Evolutionary conservation across 2,797 vertebrate genomes (phyloP).

Genomic region (Sebastes itinus): DNA sequence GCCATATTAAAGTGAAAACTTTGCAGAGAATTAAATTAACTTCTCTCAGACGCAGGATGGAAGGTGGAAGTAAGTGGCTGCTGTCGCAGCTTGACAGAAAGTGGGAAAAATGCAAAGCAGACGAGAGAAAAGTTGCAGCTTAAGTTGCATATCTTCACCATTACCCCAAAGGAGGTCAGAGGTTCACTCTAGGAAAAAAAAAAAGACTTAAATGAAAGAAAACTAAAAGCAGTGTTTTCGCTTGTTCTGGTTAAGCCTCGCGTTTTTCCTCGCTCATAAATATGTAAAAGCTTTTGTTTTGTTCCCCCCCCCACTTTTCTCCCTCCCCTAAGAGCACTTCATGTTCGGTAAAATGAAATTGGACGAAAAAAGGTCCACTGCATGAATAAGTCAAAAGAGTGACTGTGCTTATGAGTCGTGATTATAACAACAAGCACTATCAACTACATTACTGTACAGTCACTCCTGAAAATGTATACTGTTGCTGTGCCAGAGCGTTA

Average conservation of each 20-base stretch:
- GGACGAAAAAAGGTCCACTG: conserved; percentile 64
- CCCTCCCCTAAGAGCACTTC: conserved; percentile 60
- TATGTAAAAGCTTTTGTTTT: conserved; percentile 79
- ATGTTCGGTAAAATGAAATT: conserved; percentile 74
- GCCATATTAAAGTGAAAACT: conserved; percentile 38
- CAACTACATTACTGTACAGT: conserved; percentile 17
- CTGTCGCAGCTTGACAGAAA: conserved; percentile 23
- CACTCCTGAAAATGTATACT: conserved; percentile 21
- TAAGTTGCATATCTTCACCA: conserved; percentile 12
- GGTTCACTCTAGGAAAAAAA: conserved; percentile 8
- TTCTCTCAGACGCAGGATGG: not conserved
- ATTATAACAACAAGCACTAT: conserved; percentile 41
- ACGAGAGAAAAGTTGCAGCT: conserved; percentile 29
- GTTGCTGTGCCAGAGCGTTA: conserved; percentile 35
- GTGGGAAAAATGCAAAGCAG: conserved; percentile 34
- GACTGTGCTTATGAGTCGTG: conserved; percentile 39
- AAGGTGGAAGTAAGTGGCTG: conserved; percentile 40
- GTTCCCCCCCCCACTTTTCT: conserved; percentile 29
- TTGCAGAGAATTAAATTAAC: conserved; percentile 30
- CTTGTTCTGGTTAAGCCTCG: conserved; percentile 31
- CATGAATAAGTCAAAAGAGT: conserved; percentile 77
- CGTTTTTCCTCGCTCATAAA: conserved; percentile 71
- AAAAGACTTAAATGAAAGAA: conserved; percentile 28
- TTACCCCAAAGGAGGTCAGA: conserved; percentile 21
- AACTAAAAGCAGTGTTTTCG: conserved; percentile 35